These are phyloP conservation scores for Smithornis capensis DNA, from an alignment of 2,113 vertebrate genomes.

Conservation along the genomic window DNA sequence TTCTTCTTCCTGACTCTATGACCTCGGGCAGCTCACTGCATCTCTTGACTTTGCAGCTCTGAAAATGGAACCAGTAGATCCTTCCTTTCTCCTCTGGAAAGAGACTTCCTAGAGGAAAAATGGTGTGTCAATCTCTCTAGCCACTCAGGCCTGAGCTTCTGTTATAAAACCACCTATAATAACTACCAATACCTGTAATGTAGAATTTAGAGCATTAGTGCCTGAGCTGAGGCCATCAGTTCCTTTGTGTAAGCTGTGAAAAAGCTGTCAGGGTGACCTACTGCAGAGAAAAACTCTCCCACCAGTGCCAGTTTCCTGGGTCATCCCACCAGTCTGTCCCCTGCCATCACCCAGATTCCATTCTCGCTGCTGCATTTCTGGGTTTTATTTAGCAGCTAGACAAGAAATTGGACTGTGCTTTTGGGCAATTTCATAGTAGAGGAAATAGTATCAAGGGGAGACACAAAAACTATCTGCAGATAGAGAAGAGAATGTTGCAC, in stretches of 20 bases:
- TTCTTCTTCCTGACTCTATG: background rate
- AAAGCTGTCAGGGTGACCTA: background rate
- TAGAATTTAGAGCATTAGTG: background rate
- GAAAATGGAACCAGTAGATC: background rate
- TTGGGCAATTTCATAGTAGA: slow-evolving; percentile 6
- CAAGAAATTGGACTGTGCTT: background rate
- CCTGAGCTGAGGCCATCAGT: background rate
- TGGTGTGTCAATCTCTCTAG: background rate
- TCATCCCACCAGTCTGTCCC: background rate
- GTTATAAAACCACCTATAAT: background rate
- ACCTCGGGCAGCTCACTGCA: background rate
- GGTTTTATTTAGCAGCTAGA: background rate
- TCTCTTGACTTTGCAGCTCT: background rate
- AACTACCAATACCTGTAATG: background rate
- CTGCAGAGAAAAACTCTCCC: background rate
- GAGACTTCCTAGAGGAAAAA: background rate
- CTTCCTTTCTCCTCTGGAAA: background rate
- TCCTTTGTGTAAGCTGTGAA: background rate
- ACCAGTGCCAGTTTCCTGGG: background rate
- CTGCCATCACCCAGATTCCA: background rate
- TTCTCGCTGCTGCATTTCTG: background rate
- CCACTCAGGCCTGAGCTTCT: background rate
- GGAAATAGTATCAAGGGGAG: slow-evolving; percentile 34
- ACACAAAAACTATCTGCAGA: slow-evolving; percentile 17
- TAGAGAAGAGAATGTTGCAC: slow-evolving; percentile 51